Base-by-base conservation (phyloP, 2,888 invertebrate species). In the Heliconius erato region DNA sequence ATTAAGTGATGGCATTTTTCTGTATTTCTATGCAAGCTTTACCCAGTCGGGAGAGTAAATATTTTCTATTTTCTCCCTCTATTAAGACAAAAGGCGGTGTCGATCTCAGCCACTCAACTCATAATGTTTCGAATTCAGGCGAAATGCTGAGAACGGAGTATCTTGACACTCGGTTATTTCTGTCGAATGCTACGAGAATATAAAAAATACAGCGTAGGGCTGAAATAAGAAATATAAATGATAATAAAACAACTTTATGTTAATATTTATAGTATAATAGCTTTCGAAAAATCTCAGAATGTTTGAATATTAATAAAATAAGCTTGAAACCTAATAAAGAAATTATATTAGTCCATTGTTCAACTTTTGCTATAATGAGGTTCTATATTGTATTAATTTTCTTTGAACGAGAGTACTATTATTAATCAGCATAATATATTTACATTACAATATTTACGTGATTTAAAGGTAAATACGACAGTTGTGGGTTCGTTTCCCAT, bases 331-430 rank as follows among this genome's bases (percentile, higher is more conserved):
- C 79, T 54, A 76, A 76, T 76, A 63, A 68, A 19, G 65, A 14
- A 74, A 82, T 67, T 71, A 82, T 80, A 76, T 81, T 44, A 54
- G 69, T 23, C 83, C 74, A 83, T 84, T 84, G 84, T 84, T 80
- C 65, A 84, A 83, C 74, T 84, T 83, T 78, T 23, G 35, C 68
- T 78, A 84, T 81, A 84, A 83, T 83, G 81, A 80, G 80, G 71
- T 82, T 54, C 79, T 74, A 65, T 83, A 74, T 71, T 83, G 79
- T 80, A 82, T 83, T 84, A 80, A 84, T 83, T 82, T 79, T 65
- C 79, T 54, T 69, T 74, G 49, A 40, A 67, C 44, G 74, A 54
- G 80, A 74, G 40, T 59, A 26, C 69, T 63, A 28, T 79, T 28
- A 80, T 63, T 40, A 76, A 19, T 69, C 5, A 76, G 59, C 23